These are phyloP conservation scores for Conchocele bisecta DNA, from an alignment of 2,888 invertebrate species.

Conservation along the genomic window DNA sequence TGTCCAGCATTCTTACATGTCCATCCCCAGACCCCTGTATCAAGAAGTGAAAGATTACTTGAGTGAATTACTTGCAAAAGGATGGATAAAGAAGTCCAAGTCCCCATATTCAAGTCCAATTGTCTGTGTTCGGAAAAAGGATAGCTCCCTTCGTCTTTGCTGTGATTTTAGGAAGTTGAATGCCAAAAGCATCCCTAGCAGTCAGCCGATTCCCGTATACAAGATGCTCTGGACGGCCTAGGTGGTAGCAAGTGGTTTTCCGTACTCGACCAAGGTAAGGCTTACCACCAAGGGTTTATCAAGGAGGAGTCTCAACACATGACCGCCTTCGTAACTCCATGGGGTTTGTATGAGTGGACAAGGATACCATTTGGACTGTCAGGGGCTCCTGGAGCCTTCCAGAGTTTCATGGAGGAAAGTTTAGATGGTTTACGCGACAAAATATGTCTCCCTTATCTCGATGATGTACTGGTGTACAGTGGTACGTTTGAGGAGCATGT, in stretches of 20 bases:
- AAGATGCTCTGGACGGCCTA: conserved; percentile 50
- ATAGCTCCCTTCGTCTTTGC: conserved; percentile 46
- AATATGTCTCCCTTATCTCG: conserved; percentile 51
- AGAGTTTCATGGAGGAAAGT: conserved; percentile 43
- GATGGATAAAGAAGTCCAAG: conserved; percentile 40
- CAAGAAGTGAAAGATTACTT: conserved; percentile 60
- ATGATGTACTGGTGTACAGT: conserved; percentile 54
- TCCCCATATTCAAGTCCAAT: conserved; percentile 46
- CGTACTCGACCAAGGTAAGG: conserved; percentile 52
- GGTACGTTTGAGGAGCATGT: conserved; percentile 51
- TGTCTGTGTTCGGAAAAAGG: conserved; percentile 56
- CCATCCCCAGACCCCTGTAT: conserved; percentile 50
- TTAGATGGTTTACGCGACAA: conserved; percentile 37
- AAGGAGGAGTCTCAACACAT: conserved; percentile 23
- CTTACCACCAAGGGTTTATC: conserved; percentile 59
- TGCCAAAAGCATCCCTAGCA: conserved; percentile 34
- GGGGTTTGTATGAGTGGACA: conserved; percentile 52
- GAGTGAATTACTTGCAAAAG: conserved; percentile 30
- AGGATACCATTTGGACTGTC: conserved; percentile 48
- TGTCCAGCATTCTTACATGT: conserved; percentile 42
- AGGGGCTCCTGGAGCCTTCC: conserved; percentile 49
- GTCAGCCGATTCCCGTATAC: conserved; percentile 50
- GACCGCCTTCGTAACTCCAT: conserved; percentile 56
- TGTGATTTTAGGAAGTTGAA: conserved; percentile 50
- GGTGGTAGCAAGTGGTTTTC: conserved; percentile 48